phyloP scores from a whole-genome alignment of 2,113 vertebrate species.

The Entosphenus tridentatus region DNA sequence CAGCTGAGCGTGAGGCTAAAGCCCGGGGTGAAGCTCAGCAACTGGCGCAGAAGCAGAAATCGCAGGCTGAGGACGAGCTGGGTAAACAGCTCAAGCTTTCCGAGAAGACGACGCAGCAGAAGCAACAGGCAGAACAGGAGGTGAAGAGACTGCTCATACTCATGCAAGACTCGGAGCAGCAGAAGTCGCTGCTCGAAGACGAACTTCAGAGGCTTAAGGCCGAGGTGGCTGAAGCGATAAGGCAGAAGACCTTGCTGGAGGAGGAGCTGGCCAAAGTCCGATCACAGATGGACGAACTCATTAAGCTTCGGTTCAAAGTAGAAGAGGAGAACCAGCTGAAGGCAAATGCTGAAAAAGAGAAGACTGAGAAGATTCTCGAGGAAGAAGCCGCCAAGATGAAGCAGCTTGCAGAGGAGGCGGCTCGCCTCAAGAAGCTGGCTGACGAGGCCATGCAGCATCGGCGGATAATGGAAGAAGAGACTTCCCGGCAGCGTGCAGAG shows the following conservation, averaged over 20 bases:
- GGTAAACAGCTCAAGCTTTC: slow-evolving; percentile 64
- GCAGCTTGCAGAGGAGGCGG: slow-evolving; percentile 66
- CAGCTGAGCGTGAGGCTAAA: slow-evolving; percentile 61
- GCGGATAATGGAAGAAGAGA: slow-evolving; percentile 67
- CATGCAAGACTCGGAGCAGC: slow-evolving; percentile 72
- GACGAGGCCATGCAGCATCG: slow-evolving; percentile 74
- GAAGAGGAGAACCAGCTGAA: slow-evolving; percentile 66
- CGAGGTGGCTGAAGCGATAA: slow-evolving; percentile 42
- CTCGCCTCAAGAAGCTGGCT: slow-evolving; percentile 42
- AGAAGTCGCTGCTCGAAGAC: slow-evolving; percentile 63
- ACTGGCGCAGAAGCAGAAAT: slow-evolving; percentile 61
- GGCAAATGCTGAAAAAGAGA: slow-evolving; percentile 37
- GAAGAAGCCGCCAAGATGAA: slow-evolving; percentile 53
- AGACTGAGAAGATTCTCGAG: slow-evolving; percentile 74
- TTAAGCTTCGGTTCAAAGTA: slow-evolving; percentile 39
- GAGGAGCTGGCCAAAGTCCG: slow-evolving; percentile 67
- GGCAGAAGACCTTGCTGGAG: slow-evolving; percentile 53
- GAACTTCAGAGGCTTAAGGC: slow-evolving; percentile 63
- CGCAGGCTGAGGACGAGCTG: slow-evolving; percentile 68
- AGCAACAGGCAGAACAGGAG: slow-evolving; percentile 61
- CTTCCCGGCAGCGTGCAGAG: slow-evolving; percentile 47
- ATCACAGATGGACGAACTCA: slow-evolving; percentile 66
- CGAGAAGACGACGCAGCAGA: slow-evolving; percentile 62
- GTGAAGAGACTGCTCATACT: slow-evolving; percentile 65
- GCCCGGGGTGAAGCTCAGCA: slow-evolving; percentile 64